Percentiles rank a stretch among this genome's conserved stretches.
phyloP scores from a whole-genome alignment of 1,140 invertebrate species.

The Hormaphis cornu region DNA sequence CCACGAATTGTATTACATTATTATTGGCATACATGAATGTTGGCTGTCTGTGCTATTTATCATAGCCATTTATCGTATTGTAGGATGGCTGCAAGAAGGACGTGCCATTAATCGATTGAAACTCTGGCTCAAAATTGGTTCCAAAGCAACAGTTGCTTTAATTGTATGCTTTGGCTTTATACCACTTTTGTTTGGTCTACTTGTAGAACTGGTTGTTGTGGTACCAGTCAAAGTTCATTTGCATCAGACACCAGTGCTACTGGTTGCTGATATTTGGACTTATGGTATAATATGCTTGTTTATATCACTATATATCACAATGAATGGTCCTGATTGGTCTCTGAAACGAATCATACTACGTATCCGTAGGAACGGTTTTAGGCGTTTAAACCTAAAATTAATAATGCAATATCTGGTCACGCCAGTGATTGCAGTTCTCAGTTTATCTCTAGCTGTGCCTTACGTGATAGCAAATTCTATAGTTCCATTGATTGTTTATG shows the following conservation, averaged over 20 bases:
- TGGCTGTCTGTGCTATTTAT: slow-evolving; percentile 64
- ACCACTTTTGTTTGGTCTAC: slow-evolving; percentile 80
- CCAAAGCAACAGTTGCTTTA: slow-evolving; percentile 61
- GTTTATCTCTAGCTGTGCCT: slow-evolving; percentile 76
- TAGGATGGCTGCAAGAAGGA: slow-evolving; percentile 80
- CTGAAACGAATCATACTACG: slow-evolving; percentile 82
- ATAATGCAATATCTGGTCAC: slow-evolving; percentile 75
- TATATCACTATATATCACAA: slow-evolving; percentile 86
- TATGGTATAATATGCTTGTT: slow-evolving; percentile 93
- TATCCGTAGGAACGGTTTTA: slow-evolving; percentile 49
- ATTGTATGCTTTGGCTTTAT: slow-evolving; percentile 78
- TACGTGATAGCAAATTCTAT: slow-evolving; percentile 78
- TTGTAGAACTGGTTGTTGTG: slow-evolving; percentile 84
- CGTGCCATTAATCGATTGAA: slow-evolving; percentile 60
- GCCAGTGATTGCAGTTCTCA: slow-evolving; percentile 66
- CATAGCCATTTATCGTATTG: slow-evolving; percentile 58
- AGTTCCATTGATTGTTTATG: slow-evolving; percentile 66
- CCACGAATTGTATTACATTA: slow-evolving; percentile 92
- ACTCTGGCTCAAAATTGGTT: slow-evolving; percentile 55
- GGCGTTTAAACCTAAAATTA: slow-evolving; percentile 44
- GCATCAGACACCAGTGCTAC: slow-evolving; percentile 89
- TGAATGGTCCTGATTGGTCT: slow-evolving; percentile 96
- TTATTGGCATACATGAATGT: slow-evolving; percentile 85
- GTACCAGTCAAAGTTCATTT: slow-evolving; percentile 85
- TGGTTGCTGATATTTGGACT: slow-evolving; percentile 93